Conservation (phyloP, 1,140 invertebrate species). For the Amyelois transitella region DNA sequence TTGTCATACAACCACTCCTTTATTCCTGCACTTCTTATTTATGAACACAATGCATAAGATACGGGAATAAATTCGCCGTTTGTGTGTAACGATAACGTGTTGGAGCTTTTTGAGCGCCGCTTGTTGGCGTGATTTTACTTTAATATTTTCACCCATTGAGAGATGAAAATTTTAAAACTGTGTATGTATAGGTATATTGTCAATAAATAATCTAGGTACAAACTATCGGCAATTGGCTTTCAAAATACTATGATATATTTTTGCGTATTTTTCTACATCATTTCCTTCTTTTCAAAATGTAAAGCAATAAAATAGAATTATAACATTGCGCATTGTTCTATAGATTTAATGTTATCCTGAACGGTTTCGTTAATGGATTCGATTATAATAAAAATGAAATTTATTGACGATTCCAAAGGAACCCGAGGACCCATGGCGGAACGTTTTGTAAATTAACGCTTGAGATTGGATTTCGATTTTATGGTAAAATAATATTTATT, state of each 20-base stretch:
- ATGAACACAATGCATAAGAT: constrained; percentile 34
- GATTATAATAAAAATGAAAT: constrained; percentile 8
- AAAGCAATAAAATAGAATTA: neutral
- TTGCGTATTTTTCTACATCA: neutral
- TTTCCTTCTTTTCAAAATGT: neutral
- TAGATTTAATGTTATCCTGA: neutral
- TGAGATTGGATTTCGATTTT: neutral
- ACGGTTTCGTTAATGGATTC: constrained; percentile 4
- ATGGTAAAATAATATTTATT: neutral
- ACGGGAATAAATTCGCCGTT: constrained; percentile 29
- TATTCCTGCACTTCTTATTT: constrained; percentile 36
- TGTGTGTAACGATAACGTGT: constrained; percentile 14
- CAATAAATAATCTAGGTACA: no score
- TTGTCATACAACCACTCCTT: constrained; percentile 37
- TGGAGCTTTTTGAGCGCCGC: neutral
- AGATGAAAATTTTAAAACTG: no score
- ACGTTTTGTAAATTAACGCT: neutral
- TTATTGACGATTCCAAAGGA: neutral
- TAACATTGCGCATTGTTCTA: neutral
- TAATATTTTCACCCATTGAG: no score
- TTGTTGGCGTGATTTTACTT: neutral
- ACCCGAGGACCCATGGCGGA: neutral
- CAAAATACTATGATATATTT: no score
- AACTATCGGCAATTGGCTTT: no score
- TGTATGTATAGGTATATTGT: no score